These are phyloP conservation scores for Acrobasis repandana DNA, from an alignment of 2,888 invertebrate species.

Conservation along the genomic window DNA sequence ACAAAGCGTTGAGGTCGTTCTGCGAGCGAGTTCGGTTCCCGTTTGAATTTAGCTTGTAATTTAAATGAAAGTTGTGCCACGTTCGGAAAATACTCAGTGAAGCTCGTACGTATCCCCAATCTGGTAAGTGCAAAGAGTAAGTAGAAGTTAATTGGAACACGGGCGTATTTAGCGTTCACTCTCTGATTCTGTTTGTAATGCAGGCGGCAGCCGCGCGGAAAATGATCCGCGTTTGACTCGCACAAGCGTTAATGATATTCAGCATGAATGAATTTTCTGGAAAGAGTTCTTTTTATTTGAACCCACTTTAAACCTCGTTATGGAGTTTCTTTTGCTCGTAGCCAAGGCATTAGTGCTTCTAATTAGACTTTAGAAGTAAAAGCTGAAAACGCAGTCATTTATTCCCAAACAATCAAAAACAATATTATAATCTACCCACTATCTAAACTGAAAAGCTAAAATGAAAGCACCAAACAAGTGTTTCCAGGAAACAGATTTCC, in stretches of 20 bases:
- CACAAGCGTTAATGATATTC: conserved; percentile 47
- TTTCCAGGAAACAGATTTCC: not conserved
- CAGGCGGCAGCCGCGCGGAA: conserved; percentile 46
- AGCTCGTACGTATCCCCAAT: conserved; percentile 46
- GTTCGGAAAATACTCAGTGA: conserved; percentile 49
- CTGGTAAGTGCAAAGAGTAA: conserved; percentile 45
- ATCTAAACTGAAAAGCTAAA: no score
- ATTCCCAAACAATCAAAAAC: no score
- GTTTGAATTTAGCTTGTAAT: conserved; percentile 54
- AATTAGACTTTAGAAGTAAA: no score
- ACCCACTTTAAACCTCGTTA: conserved; percentile 5
- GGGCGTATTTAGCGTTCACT: conserved; percentile 48
- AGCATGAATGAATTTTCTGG: conserved; percentile 36
- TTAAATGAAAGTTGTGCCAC: conserved; percentile 47
- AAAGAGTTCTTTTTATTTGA: conserved; percentile 13
- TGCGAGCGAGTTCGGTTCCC: conserved; percentile 41
- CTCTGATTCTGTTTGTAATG: conserved; percentile 57
- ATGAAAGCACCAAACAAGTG: not conserved
- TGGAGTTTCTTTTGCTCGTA: conserved; percentile 3
- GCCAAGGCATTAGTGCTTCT: not conserved
- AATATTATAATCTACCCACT: no score
- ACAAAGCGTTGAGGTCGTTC: conserved; percentile 28
- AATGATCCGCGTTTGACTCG: conserved; percentile 52
- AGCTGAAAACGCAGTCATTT: not conserved
- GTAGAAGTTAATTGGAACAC: conserved; percentile 52